These are phyloP conservation scores for Syrista parreyssii DNA, from an alignment of 2,888 invertebrate species.

Conservation along the genomic window DNA sequence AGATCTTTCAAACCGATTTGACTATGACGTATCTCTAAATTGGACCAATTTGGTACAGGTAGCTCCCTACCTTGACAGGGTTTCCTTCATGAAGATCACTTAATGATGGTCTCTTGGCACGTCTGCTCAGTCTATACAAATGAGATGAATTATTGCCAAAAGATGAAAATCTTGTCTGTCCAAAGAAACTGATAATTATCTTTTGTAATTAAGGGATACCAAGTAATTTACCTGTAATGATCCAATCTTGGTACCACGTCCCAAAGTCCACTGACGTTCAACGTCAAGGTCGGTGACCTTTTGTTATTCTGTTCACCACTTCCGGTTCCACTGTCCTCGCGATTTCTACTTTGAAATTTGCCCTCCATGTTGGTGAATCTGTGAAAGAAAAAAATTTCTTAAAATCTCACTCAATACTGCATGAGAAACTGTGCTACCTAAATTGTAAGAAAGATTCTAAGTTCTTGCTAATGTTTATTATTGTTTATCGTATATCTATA, in stretches of 20 bases:
- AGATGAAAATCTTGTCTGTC: neutral
- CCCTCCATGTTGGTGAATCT: conserved; percentile 54
- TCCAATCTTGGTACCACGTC: conserved; percentile 62
- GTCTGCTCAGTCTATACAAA: conserved; percentile 66
- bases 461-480: neutral
- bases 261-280: conserved; percentile 62
- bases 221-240: conserved; percentile 54
- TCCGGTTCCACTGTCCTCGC: conserved; percentile 47
- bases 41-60: neutral
- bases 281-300: conserved; percentile 56
- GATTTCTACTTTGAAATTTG: conserved; percentile 46
- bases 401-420: neutral
- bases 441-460: neutral
- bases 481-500: neutral
- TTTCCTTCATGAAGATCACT: conserved; percentile 80
- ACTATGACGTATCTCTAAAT: neutral
- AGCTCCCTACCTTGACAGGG: conserved; percentile 63
- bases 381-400: conserved; percentile 20
- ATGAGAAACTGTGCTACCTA: neutral
- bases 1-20: neutral
- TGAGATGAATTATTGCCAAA: neutral
- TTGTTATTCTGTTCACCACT: conserved; percentile 44
- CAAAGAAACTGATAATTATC: neutral
- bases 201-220: neutral
- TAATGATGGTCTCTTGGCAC: conserved; percentile 85